phyloP scores from a whole-genome alignment of 2,888 invertebrate genomes.

The Cyrtodaria siliqua region DNA sequence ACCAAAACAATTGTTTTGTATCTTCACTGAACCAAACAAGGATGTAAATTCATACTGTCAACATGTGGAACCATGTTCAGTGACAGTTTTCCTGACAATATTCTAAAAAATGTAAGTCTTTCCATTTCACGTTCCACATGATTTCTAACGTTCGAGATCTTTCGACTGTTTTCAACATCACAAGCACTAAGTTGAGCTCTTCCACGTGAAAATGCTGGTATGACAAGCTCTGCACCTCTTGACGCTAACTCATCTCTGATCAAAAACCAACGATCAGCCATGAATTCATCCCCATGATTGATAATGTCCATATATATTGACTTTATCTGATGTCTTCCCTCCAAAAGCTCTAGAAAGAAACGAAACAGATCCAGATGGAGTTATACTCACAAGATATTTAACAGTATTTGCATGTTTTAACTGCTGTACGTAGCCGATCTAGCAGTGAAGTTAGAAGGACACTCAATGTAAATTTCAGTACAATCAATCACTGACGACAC shows the following conservation, averaged over 20 bases:
- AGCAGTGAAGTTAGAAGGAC: background rate
- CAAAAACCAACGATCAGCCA: conserved; percentile 55
- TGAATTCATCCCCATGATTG: conserved; percentile 54
- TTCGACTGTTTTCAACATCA: conserved; percentile 56
- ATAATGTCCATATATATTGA: background rate
- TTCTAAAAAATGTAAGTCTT: background rate
- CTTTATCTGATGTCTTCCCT: conserved; percentile 1
- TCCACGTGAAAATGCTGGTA: conserved; percentile 45
- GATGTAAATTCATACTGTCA: no score
- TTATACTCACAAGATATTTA: conserved; percentile 6
- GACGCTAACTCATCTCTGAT: conserved; percentile 24
- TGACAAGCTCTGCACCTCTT: conserved; percentile 17
- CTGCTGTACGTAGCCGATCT: background rate
- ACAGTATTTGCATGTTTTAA: background rate
- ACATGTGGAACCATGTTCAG: background rate
- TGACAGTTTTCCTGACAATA: background rate
- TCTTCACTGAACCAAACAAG: no score
- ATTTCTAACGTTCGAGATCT: conserved; percentile 55
- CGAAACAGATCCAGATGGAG: conserved; percentile 2
- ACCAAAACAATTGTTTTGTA: no score
- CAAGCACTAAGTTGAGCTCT: conserved; percentile 46
- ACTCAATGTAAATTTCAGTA: conserved; percentile 13
- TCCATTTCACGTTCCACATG: conserved; percentile 63
- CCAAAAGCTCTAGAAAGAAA: background rate
- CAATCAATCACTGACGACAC: conserved; percentile 8